Percentiles rank a stretch among this genome's conserved stretches.
Conservation (phyloP, 2,113 vertebrate genomes). For the Rallus limicola region DNA sequence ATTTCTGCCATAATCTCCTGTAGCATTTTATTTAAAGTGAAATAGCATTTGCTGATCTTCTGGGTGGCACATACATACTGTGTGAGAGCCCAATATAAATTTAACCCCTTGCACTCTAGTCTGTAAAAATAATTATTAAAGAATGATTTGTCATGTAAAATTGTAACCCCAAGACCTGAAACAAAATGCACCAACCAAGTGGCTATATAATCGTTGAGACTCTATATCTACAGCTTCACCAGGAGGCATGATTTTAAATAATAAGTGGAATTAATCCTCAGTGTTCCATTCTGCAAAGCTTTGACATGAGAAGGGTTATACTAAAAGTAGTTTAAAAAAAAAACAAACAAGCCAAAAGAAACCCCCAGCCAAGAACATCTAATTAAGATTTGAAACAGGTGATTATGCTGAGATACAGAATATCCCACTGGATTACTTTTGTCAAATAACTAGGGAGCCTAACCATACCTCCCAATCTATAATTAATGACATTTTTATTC, state of each 20-base stretch:
- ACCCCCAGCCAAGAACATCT: not conserved
- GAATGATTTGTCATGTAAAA: not conserved
- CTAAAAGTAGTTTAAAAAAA: not conserved
- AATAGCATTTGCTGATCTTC: not conserved
- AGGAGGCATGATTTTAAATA: not conserved
- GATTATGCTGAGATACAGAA: not conserved
- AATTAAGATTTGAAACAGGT: slow-evolving; percentile 31
- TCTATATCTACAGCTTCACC: not conserved
- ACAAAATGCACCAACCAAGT: not conserved
- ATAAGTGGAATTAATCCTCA: not conserved
- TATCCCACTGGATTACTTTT: not conserved
- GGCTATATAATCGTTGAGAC: not conserved
- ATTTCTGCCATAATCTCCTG: not conserved
- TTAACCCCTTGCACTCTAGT: not conserved
- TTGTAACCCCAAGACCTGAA: not conserved
- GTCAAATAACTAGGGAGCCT: not conserved
- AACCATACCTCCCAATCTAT: not conserved
- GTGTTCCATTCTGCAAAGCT: not conserved
- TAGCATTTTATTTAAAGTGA: not conserved
- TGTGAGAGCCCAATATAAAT: not conserved
- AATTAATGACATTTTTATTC: slow-evolving; percentile 5
- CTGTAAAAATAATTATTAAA: not conserved
- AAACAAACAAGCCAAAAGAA: too few species aligned
- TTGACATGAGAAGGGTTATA: not conserved
- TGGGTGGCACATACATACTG: not conserved